A percentile compares a stretch with the other conserved stretches of the same genome.
Evolutionary conservation across 2,797 vertebrate species (phyloP).

Genomic region (Microctenopoma steveboyesi): DNA sequence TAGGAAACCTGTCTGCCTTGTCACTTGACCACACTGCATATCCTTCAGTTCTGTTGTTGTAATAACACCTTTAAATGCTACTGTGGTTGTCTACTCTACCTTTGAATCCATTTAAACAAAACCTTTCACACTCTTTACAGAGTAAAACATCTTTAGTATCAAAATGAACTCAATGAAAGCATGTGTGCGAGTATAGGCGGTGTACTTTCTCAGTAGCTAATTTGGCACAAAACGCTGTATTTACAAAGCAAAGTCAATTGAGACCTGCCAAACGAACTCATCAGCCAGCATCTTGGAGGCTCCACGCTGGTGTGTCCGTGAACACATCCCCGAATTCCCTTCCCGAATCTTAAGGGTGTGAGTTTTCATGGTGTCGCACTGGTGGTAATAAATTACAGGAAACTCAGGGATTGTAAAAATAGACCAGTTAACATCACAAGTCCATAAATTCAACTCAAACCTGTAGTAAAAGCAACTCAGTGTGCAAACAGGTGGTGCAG

Average conservation of each 20-base stretch:
- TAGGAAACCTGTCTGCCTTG: too few species aligned
- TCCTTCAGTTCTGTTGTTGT: too few species aligned
- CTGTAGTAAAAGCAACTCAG: constrained; percentile 56
- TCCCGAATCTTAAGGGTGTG: constrained; percentile 14
- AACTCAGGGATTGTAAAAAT: constrained; percentile 62
- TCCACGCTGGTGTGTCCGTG: constrained; percentile 20
- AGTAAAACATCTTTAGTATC: background rate
- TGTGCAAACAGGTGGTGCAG: constrained; percentile 64
- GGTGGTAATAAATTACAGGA: constrained; percentile 57
- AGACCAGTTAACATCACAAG: constrained; percentile 69
- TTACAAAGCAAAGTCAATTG: constrained; percentile 10
- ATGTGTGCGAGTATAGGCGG: background rate
- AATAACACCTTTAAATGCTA: too few species aligned
- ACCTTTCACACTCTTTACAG: background rate
- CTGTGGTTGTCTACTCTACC: too few species aligned
- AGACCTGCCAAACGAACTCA: constrained; percentile 12
- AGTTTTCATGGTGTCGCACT: constrained; percentile 43
- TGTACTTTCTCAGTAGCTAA: background rate
- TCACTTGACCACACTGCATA: too few species aligned
- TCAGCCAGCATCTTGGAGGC: constrained; percentile 15
- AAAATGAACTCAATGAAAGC: constrained; percentile 13
- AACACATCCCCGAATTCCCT: constrained; percentile 35
- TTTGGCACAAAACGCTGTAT: background rate
- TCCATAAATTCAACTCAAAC: constrained; percentile 69
- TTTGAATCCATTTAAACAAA: too few species aligned